A percentile compares a stretch with the other conserved stretches of the same genome.
phyloP scores from a whole-genome alignment of 1,140 invertebrate genomes.

The Asbolus verrucosus region DNA sequence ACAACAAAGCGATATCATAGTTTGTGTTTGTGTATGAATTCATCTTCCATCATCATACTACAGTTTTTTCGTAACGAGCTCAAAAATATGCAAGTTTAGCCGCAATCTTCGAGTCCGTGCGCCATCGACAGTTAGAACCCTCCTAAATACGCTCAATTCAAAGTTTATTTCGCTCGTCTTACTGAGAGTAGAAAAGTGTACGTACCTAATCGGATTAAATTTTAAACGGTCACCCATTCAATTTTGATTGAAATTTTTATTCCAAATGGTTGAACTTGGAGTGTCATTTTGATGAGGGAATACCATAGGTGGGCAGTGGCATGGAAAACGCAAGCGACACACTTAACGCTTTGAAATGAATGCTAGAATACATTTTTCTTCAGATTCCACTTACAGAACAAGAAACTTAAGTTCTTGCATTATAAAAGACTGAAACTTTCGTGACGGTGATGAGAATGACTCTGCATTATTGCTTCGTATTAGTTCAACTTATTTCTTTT shows the following conservation, averaged over 20 bases:
- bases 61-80: background rate
- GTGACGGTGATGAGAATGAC: constrained; percentile 4
- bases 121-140: too few species aligned
- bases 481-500: too few species aligned
- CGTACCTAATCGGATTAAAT: constrained; percentile 54
- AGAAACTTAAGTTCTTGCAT: background rate
- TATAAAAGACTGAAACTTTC: too few species aligned
- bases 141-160: background rate
- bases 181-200: background rate
- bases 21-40: constrained; percentile 1
- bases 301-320: constrained; percentile 32
- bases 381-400: background rate
- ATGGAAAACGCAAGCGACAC: constrained; percentile 44
- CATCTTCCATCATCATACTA: background rate
- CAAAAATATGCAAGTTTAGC: too few species aligned
- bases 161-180: constrained; percentile 1
- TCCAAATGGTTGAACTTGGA: constrained; percentile 54
- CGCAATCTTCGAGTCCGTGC: too few species aligned
- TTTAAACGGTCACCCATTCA: constrained; percentile 54
- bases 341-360: constrained; percentile 27
- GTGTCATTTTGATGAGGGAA: constrained; percentile 50
- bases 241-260: constrained; percentile 55
- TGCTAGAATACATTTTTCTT: constrained; percentile 1
- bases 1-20: constrained; percentile 35
- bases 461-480: background rate